phyloP scores from a whole-genome alignment of 1,140 invertebrate genomes.

The Trichonephila inaurata region DNA sequence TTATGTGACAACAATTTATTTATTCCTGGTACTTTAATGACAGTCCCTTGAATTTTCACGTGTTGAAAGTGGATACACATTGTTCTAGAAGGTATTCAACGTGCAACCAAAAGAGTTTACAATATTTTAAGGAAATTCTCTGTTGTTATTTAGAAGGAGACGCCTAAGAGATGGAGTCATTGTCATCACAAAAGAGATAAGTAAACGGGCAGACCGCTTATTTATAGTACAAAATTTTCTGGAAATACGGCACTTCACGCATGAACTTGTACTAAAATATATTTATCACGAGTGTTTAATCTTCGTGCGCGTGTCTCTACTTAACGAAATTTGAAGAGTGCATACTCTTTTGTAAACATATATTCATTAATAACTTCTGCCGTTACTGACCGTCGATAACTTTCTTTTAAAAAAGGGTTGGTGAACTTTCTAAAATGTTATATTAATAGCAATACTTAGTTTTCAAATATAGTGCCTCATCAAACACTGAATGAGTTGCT shows the following conservation, averaged over 20 bases:
- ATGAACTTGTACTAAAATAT: not conserved
- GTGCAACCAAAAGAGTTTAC: not conserved
- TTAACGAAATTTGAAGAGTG: not conserved
- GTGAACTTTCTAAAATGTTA: not conserved
- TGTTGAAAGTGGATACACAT: too few relatives aligned
- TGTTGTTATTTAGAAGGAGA: not conserved
- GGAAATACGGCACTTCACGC: not conserved
- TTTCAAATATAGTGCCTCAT: not conserved
- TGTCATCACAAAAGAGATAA: not conserved
- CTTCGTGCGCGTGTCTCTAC: not conserved
- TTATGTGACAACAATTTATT: too few relatives aligned
- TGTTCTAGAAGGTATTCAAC: not conserved
- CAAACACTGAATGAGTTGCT: too few relatives aligned
- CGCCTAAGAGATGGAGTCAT: not conserved
- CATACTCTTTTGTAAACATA: not conserved
- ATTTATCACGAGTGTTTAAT: not conserved
- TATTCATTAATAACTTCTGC: not conserved
- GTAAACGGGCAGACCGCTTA: not conserved
- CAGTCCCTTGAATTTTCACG: too few relatives aligned
- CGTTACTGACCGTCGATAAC: too few relatives aligned
- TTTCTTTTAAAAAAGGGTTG: not conserved
- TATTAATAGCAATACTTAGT: not conserved
- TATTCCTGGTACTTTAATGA: too few relatives aligned
- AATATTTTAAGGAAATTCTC: constrained; percentile 1
- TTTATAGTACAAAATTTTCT: constrained; percentile 4